These are phyloP conservation scores for Parasteatoda lunata DNA, from an alignment of 2,888 invertebrate species.

Conservation along the genomic window DNA sequence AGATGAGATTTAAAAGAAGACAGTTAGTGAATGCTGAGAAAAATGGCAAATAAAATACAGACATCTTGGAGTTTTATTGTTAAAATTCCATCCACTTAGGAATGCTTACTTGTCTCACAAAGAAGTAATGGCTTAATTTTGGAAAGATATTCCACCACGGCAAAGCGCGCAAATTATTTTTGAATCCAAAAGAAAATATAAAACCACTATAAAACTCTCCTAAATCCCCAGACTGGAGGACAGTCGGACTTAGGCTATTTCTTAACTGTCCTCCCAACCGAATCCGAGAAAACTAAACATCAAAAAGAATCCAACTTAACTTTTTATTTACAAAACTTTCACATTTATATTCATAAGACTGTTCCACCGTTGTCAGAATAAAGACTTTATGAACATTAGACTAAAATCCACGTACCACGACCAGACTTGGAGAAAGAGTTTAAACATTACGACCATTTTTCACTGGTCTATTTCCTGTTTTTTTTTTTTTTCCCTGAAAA, in stretches of 20 bases:
- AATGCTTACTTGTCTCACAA: not conserved
- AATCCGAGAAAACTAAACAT: not conserved
- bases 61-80: not conserved
- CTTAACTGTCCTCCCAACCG: not conserved
- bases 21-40: too few species aligned
- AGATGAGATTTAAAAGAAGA: too few species aligned
- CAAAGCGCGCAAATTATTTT: not conserved
- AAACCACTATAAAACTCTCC: not conserved
- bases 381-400: constrained; percentile 25
- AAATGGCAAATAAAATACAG: too few species aligned
- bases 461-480: constrained; percentile 11
- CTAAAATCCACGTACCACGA: not conserved
- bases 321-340: constrained; percentile 43
- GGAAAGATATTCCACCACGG: constrained; percentile 24
- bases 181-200: not conserved
- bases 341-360: constrained; percentile 49
- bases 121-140: constrained; percentile 35
- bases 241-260: not conserved
- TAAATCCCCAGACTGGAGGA: not conserved
- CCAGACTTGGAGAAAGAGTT: not conserved
- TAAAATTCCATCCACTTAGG: not conserved
- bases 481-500: not conserved
- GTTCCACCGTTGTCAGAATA: not conserved
- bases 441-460: constrained; percentile 17
- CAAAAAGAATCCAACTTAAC: not conserved